Evolutionary conservation across 2,797 vertebrate genomes (phyloP).

Genomic region (Tapera naevia): DNA sequence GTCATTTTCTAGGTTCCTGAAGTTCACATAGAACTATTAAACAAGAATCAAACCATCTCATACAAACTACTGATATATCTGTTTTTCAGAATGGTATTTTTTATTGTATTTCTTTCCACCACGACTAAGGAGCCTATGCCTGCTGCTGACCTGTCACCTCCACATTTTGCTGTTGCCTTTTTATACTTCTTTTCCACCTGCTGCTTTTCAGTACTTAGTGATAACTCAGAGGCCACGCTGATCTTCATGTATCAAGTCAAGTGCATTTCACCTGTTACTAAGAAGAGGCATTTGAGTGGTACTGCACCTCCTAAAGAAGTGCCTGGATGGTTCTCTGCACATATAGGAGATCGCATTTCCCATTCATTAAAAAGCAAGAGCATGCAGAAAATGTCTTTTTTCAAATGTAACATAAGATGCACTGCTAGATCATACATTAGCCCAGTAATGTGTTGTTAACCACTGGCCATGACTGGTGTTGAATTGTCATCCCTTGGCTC

Average conservation of each 20-base stretch:
- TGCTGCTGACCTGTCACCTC: slow-evolving; percentile 52
- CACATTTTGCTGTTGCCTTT: slow-evolving; percentile 46
- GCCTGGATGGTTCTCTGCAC: neutral
- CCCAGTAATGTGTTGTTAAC: neutral
- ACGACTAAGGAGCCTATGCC: neutral
- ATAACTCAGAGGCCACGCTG: slow-evolving; percentile 48
- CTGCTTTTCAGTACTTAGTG: slow-evolving; percentile 62
- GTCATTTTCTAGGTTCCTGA: neutral
- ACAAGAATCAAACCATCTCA: neutral
- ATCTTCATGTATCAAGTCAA: slow-evolving; percentile 38
- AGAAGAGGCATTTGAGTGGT: slow-evolving; percentile 37
- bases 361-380: neutral
- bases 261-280: slow-evolving; percentile 49
- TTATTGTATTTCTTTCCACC: slow-evolving; percentile 18
- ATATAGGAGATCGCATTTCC: neutral
- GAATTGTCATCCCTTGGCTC: neutral
- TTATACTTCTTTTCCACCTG: slow-evolving; percentile 51
- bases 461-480: neutral
- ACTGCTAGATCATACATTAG: neutral
- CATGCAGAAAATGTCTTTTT: neutral
- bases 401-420: neutral
- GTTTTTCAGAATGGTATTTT: slow-evolving; percentile 44
- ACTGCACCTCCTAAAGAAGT: slow-evolving; percentile 40
- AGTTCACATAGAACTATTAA: slow-evolving; percentile 28
- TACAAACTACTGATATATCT: slow-evolving; percentile 7